Percentiles rank a stretch among this genome's conserved stretches.
phyloP scores from a whole-genome alignment of 2,113 vertebrate species.

The human (Homo sapiens) region GRCh38 chr1:17149001-17149500 shows the following conservation, averaged over 20 bases:
- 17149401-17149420: background rate
- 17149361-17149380: background rate
- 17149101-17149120: background rate
- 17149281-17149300: background rate
- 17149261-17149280: rapidly evolving
- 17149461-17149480: background rate
- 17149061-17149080: background rate
- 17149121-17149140: background rate
- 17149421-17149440: background rate
- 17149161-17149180: background rate
- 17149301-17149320: background rate
- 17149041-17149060: background rate
- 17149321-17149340: background rate
- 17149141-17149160: background rate
- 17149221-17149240: background rate
- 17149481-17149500: no score
- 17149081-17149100: background rate
- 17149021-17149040: background rate
- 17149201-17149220: rapidly evolving
- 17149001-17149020: background rate
- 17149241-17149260: background rate
- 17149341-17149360: background rate
- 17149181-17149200: background rate
- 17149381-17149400: background rate
- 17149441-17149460: background rate